Base-by-base conservation (phyloP, 2,797 vertebrate genomes). In the Gadopsis bispinosus region DNA sequence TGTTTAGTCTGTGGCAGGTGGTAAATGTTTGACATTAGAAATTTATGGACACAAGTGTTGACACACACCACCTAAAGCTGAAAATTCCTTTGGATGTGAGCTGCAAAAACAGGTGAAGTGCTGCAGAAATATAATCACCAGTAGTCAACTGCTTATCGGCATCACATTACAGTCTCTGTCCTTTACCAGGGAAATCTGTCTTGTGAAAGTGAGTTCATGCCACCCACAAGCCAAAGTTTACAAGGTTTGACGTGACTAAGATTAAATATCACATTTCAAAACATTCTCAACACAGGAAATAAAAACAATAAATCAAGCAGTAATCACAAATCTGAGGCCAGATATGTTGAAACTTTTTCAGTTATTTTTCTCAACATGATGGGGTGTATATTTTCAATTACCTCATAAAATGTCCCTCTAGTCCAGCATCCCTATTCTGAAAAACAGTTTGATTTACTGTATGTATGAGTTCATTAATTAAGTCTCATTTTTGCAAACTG, bases 381-480 rank as follows among this genome's bases (percentile, higher is more conserved):
- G 39, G 81, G 37, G 69, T 64, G 55, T 70, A 67, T 74, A 64
- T 84, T 80, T 83, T 87, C 72, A 85, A 79, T 78, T 83, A 87
- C 70, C 41, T 75, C 47, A 69, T 71, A 64, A 84, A 75, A 85
- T 80, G 65, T 87, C 80, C 73, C 75, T 65, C 55, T 45, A 58
- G 73, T 83, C 75, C 73, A 41, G 58, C 73, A 72, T 85, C 53
- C 60, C 68, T 77, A 45, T 69, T 83, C 77, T 83, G 69, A 73
- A 76, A 62, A 64, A 69, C 56, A 50, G 48, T 89, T 87, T 86
- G 87, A 91, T 85, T 87, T 88, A 84, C 77, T 88, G 72, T 88
- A 87, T 73, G 56, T 75, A 83, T 88, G 79, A 90, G 86, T 91
- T 90, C 85, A 92, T 92, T 94, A 91, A 95, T 94, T 91, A 91